Evolutionary conservation across 2,888 invertebrate genomes (phyloP).

Genomic region (Mamestra brassicae): DNA sequence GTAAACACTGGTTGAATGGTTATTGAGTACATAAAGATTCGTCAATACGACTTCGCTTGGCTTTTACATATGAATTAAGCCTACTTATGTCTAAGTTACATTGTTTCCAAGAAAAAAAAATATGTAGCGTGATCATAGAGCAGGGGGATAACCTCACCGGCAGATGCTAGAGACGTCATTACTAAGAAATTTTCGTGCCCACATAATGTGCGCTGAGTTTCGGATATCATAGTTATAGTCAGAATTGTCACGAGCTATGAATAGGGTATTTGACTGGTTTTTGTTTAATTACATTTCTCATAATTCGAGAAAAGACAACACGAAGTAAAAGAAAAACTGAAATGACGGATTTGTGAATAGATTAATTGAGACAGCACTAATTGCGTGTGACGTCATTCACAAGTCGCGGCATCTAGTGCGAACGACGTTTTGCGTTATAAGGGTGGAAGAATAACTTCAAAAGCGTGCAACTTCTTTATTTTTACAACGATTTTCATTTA

Average conservation of each 20-base stretch:
- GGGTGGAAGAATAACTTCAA: too few relatives aligned
- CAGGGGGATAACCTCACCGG: neutral
- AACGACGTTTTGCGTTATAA: too few relatives aligned
- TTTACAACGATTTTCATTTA: too few relatives aligned
- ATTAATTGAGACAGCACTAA: too few relatives aligned
- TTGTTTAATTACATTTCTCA: too few relatives aligned
- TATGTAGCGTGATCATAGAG: conserved; percentile 21
- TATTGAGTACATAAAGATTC: conserved; percentile 50
- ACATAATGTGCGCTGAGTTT: neutral
- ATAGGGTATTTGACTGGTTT: too few relatives aligned
- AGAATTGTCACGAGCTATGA: neutral
- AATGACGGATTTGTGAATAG: too few relatives aligned
- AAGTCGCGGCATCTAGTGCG: too few relatives aligned
- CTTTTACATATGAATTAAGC: conserved; percentile 52
- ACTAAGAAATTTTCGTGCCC: neutral
- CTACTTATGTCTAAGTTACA: conserved; percentile 45
- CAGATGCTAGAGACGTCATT: neutral
- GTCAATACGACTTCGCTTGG: conserved; percentile 38
- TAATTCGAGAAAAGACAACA: too few relatives aligned
- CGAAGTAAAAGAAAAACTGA: too few relatives aligned
- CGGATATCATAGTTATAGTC: neutral
- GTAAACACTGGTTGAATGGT: conserved; percentile 64
- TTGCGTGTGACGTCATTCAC: too few relatives aligned
- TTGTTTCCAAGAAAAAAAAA: conserved; percentile 46
- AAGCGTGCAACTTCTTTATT: too few relatives aligned